phyloP scores from a whole-genome alignment of 2,797 vertebrate genomes.

The Cryptoblepharus egeriae region DNA sequence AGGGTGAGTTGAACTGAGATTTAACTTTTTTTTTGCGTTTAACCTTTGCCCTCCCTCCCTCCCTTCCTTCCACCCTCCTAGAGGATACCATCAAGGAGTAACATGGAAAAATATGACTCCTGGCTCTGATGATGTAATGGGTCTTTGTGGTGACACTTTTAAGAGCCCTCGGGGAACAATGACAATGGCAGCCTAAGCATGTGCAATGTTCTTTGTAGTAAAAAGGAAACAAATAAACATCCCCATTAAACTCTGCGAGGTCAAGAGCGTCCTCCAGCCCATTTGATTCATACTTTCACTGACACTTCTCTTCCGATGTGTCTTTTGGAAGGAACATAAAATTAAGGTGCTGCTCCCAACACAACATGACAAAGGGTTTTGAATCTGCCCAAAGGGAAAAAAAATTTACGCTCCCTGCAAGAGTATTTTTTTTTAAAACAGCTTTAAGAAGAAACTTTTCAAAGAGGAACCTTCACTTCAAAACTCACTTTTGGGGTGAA shows the following conservation, averaged over 20 bases:
- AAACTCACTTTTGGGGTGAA: constrained; percentile 5
- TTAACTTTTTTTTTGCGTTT: constrained; percentile 26
- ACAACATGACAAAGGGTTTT: constrained; percentile 17
- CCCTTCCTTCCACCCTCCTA: constrained; percentile 4
- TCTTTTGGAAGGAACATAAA: constrained; percentile 65
- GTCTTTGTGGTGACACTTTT: constrained; percentile 59
- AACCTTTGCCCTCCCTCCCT: neutral
- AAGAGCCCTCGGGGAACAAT: constrained; percentile 72
- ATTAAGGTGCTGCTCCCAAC: constrained; percentile 58
- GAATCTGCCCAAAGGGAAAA: neutral
- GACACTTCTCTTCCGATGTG: constrained; percentile 51
- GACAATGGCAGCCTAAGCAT: constrained; percentile 69
- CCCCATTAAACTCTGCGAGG: constrained; percentile 73
- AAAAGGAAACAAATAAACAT: constrained; percentile 77
- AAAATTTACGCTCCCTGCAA: neutral
- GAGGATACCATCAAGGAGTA: constrained; percentile 67
- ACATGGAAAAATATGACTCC: constrained; percentile 56
- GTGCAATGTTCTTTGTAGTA: constrained; percentile 72
- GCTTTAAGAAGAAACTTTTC: neutral
- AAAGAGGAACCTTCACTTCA: neutral
- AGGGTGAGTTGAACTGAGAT: constrained; percentile 46
- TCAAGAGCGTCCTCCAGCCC: constrained; percentile 70
- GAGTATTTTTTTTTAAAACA: neutral
- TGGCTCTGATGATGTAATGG: constrained; percentile 67
- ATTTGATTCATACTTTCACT: constrained; percentile 63